These are phyloP conservation scores for Palaemon carinicauda DNA, from an alignment of 1,140 invertebrate genomes.

Conservation along the genomic window DNA sequence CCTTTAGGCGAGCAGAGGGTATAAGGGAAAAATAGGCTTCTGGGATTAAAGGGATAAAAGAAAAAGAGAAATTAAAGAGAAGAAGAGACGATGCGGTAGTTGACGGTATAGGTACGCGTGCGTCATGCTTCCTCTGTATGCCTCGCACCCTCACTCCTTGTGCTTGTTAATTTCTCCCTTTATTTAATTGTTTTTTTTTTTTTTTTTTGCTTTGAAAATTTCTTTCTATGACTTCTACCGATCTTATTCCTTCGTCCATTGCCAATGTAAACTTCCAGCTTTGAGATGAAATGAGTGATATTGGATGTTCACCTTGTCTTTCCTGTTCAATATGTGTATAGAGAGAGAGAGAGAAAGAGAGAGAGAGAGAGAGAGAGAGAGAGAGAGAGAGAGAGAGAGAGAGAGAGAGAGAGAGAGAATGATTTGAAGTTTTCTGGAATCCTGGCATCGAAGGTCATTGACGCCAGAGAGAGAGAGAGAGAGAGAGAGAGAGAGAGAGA, in stretches of 20 bases:
- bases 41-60: not conserved
- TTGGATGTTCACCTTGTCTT: not conserved
- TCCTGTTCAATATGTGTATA: not conserved
- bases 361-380: slow-evolving; percentile 16
- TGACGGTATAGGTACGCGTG: not conserved
- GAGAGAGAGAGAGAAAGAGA: slow-evolving; percentile 9
- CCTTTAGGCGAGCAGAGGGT: not conserved
- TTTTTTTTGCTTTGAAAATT: too few species aligned
- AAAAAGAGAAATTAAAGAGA: too few species aligned
- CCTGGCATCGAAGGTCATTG: too few species aligned
- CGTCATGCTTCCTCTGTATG: too few species aligned
- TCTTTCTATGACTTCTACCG: too few species aligned
- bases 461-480: slow-evolving; percentile 18
- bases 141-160: too few species aligned
- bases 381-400: slow-evolving; percentile 6
- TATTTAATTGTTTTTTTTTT: too few species aligned
- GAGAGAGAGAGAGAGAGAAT: not conserved
- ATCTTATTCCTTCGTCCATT: too few species aligned
- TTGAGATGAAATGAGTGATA: not conserved
- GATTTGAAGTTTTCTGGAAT: not conserved
- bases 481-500: slow-evolving; percentile 23
- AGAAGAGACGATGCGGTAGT: not conserved
- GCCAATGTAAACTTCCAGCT: too few species aligned
- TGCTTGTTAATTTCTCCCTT: too few species aligned
- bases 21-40: not conserved